Conservation (phyloP, 2,888 invertebrate genomes). For the Nomada lathburiana region DNA sequence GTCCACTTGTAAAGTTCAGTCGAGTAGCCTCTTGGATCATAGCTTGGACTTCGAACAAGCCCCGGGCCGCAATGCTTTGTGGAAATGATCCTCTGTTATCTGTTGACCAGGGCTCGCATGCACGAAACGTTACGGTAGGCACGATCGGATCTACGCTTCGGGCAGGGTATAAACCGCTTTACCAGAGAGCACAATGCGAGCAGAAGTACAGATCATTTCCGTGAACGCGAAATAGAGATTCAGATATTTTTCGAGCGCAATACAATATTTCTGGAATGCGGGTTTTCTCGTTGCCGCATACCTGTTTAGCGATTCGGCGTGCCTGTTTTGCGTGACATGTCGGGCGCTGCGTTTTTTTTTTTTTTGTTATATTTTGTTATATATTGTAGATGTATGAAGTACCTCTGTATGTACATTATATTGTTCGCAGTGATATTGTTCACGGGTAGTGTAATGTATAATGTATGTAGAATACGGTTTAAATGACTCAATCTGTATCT, state of each 20-base stretch:
- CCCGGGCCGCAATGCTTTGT: slow-evolving; percentile 35
- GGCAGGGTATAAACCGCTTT: slow-evolving; percentile 12
- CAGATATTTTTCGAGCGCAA: not conserved
- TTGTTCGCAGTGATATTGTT: too few relatives aligned
- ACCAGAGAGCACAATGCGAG: slow-evolving; percentile 17
- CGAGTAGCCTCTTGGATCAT: slow-evolving; percentile 19
- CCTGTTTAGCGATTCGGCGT: not conserved
- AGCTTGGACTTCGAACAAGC: slow-evolving; percentile 24
- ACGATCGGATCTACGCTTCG: slow-evolving; percentile 44
- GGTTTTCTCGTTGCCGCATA: not conserved
- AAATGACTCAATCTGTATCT: too few relatives aligned
- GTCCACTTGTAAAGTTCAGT: slow-evolving; percentile 32
- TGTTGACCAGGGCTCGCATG: slow-evolving; percentile 11
- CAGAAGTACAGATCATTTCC: slow-evolving; percentile 30
- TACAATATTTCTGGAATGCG: not conserved
- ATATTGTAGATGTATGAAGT: too few relatives aligned
- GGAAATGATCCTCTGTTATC: slow-evolving; percentile 46
- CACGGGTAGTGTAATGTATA: too few relatives aligned
- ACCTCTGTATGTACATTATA: too few relatives aligned
- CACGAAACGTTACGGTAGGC: slow-evolving; percentile 39
- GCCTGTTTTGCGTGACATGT: not conserved
- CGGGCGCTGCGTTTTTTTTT: too few relatives aligned
- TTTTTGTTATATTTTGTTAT: too few relatives aligned
- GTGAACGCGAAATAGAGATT: slow-evolving; percentile 4
- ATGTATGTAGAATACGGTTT: too few relatives aligned